Conservation (phyloP, 2,797 vertebrate genomes). For the Acanthopagrus latus region DNA sequence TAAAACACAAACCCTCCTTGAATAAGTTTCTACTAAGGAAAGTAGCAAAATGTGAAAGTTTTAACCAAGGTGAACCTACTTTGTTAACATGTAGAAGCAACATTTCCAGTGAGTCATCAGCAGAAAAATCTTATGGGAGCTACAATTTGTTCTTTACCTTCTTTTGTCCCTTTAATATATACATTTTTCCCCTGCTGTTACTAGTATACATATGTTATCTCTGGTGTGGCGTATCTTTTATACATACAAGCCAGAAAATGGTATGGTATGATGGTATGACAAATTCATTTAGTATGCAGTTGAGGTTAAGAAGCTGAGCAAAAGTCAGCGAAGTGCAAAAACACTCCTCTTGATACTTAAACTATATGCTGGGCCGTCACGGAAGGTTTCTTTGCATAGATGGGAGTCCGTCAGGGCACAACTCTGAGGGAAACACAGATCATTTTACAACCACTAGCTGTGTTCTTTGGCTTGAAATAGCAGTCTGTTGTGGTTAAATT, state of each 20-base stretch:
- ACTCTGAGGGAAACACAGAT: conserved; percentile 36
- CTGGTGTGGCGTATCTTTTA: neutral
- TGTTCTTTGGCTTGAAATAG: conserved; percentile 38
- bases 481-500: conserved; percentile 14
- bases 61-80: neutral
- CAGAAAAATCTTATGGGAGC: neutral
- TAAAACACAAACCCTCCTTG: too few species aligned
- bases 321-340: conserved; percentile 54
- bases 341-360: conserved; percentile 21
- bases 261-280: neutral
- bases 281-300: conserved; percentile 36
- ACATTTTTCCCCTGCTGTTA: too few species aligned
- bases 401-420: conserved; percentile 21
- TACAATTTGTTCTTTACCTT: neutral
- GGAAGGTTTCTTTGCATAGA: conserved; percentile 54
- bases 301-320: conserved; percentile 39
- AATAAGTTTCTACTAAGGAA: too few species aligned
- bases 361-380: conserved; percentile 34
- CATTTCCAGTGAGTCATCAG: neutral
- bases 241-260: neutral
- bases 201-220: too few species aligned
- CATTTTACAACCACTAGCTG: conserved; percentile 44
- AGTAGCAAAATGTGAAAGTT: neutral
- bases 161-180: neutral
- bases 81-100: neutral